Evolutionary conservation across 2,113 vertebrate genomes (phyloP).

Genomic region (Hemiprocne comata): DNA sequence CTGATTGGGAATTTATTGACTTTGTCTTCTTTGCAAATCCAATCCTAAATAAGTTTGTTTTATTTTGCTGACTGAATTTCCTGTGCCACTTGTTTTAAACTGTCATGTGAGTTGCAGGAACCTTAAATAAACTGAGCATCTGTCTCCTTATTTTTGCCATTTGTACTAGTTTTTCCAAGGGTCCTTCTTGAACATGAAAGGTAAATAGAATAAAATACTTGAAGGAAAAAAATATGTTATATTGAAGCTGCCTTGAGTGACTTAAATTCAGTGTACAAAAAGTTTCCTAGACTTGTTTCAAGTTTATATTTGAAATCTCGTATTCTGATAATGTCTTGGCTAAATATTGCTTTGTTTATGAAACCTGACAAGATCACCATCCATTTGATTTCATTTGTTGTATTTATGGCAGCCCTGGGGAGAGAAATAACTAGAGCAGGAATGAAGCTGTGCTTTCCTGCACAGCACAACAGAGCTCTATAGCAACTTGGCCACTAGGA

Average conservation of each 20-base stretch:
- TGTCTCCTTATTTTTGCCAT: background rate
- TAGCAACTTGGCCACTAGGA: background rate
- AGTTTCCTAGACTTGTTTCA: background rate
- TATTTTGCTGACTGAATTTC: background rate
- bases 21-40: background rate
- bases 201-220: background rate
- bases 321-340: background rate
- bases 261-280: background rate
- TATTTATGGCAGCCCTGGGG: slow-evolving; percentile 52
- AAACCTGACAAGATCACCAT: slow-evolving; percentile 45
- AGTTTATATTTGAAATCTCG: background rate
- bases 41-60: background rate
- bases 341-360: slow-evolving; percentile 18
- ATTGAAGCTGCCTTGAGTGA: background rate
- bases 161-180: background rate
- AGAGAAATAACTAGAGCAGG: slow-evolving; percentile 64
- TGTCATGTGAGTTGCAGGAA: background rate
- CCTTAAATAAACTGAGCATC: background rate
- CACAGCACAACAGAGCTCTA: background rate
- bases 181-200: background rate
- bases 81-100: background rate
- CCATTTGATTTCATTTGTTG: slow-evolving; percentile 44
- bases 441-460: slow-evolving; percentile 21
- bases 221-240: background rate
- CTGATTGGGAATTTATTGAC: background rate